Percentiles rank a stretch among this genome's conserved stretches.
These are phyloP conservation scores for Pomatorhinus ruficollis DNA, from an alignment of 2,113 vertebrate species.

Conservation along the genomic window DNA sequence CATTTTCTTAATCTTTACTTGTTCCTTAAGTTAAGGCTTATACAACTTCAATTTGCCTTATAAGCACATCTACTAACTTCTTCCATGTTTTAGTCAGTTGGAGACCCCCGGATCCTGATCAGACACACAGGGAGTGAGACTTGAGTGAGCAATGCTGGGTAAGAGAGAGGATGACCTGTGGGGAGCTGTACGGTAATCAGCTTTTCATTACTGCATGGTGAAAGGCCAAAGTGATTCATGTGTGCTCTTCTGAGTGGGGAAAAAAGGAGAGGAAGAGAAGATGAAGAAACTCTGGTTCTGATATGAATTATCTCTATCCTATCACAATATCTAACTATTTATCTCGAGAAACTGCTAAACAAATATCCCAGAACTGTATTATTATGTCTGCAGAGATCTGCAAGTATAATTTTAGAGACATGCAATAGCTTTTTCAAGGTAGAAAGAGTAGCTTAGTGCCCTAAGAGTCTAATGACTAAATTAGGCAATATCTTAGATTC, in stretches of 20 bases:
- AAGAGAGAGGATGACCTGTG: background rate
- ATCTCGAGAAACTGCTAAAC: background rate
- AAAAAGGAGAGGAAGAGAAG: background rate
- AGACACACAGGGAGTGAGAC: background rate
- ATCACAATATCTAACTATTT: background rate
- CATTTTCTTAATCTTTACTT: background rate
- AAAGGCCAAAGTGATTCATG: conserved; percentile 1
- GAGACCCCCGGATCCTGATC: background rate
- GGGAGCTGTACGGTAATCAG: background rate
- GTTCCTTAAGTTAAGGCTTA: background rate
- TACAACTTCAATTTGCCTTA: background rate
- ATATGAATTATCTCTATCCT: background rate
- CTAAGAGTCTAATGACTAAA: background rate
- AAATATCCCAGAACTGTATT: background rate
- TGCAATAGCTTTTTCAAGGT: background rate
- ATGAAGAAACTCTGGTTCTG: background rate
- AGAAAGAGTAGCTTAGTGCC: background rate
- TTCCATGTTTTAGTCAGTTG: background rate
- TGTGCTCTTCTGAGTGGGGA: background rate
- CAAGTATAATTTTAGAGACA: background rate
- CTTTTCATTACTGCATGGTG: background rate
- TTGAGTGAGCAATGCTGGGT: background rate
- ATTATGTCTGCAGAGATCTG: background rate
- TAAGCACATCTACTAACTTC: background rate
- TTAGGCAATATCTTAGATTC: background rate